Percentiles rank a stretch among this genome's conserved stretches.
phyloP scores from a whole-genome alignment of 2,888 invertebrate species.

The Hermaeophaga mercurialis region DNA sequence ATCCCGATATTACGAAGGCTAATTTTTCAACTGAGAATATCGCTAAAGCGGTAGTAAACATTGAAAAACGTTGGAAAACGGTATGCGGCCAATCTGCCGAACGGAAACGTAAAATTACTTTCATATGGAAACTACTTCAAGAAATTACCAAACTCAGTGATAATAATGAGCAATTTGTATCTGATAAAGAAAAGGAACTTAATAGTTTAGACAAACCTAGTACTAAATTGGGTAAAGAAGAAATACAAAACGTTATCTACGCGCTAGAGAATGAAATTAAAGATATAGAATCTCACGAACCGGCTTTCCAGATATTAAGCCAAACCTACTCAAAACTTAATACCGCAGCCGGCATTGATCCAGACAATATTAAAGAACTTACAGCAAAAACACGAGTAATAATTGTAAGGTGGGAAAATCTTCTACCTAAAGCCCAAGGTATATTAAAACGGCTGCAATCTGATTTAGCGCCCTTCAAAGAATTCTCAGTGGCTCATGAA shows the following conservation, averaged over 20 bases:
- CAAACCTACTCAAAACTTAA: constrained; percentile 73
- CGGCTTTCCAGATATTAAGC: constrained; percentile 68
- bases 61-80: constrained; percentile 80
- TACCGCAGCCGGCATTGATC: constrained; percentile 70
- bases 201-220: constrained; percentile 65
- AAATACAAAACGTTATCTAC: constrained; percentile 64
- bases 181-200: constrained; percentile 67
- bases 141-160: constrained; percentile 63
- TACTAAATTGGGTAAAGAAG: constrained; percentile 62
- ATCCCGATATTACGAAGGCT: constrained; percentile 73
- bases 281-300: constrained; percentile 62
- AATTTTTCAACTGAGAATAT: constrained; percentile 74
- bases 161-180: constrained; percentile 67
- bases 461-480: constrained; percentile 66
- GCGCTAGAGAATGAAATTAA: constrained; percentile 62
- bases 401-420: constrained; percentile 69
- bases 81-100: constrained; percentile 76
- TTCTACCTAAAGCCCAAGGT: constrained; percentile 65
- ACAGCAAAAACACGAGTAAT: constrained; percentile 65
- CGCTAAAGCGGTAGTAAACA: constrained; percentile 68
- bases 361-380: constrained; percentile 69
- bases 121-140: constrained; percentile 66
- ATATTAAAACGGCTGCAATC: constrained; percentile 64
- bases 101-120: constrained; percentile 69
- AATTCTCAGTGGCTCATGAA: constrained; percentile 74